Evolutionary conservation across 2,797 vertebrate species (phyloP).

Genomic region (Euphonia xanthogaster): DNA sequence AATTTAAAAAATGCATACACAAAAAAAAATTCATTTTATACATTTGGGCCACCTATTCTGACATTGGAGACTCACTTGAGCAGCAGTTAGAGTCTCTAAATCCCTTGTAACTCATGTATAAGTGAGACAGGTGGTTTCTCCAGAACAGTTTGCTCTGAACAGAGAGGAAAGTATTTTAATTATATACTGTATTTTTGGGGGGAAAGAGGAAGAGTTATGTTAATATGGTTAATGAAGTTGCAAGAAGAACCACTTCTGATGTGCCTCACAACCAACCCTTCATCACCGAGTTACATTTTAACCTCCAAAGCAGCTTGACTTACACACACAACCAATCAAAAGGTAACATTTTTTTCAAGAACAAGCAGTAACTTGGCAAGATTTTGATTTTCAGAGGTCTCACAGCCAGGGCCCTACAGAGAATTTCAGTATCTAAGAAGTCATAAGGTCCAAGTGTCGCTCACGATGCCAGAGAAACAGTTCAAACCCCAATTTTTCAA

Average conservation of each 20-base stretch:
- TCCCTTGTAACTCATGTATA: not conserved
- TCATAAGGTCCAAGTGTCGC: not conserved
- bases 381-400: not conserved
- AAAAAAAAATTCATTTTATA: not conserved
- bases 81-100: not conserved
- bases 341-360: not conserved
- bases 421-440: not conserved
- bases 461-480: not conserved
- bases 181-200: not conserved
- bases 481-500: not conserved
- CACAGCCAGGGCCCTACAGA: not conserved
- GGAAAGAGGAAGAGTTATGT: not conserved
- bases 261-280: not conserved
- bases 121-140: not conserved
- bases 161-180: not conserved
- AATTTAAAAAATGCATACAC: not conserved
- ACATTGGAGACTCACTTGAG: not conserved
- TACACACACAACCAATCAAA: not conserved
- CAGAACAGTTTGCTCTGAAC: not conserved
- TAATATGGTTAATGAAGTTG: not conserved
- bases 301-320: not conserved
- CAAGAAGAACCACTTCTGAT: not conserved
- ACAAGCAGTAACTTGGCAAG: not conserved
- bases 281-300: not conserved
- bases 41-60: not conserved